Evolutionary conservation across 2,797 vertebrate species (phyloP), one percentile per base, ranked within the genome.

Genomic region (Harpagifer antarcticus): DNA sequence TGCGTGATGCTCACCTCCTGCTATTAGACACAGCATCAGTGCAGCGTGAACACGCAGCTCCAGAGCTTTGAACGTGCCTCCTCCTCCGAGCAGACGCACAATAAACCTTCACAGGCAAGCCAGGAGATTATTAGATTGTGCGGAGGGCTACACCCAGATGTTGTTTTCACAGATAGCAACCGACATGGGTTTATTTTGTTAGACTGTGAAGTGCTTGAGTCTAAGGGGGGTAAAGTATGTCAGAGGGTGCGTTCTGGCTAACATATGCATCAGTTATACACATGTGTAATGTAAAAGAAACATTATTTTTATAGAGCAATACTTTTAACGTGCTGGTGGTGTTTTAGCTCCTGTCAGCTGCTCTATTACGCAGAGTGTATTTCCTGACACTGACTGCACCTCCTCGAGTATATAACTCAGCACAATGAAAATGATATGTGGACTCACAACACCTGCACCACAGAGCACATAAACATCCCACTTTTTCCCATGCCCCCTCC

Each of bases 21-120:
- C 79, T 82, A 92, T 94, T 93, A 93, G 91, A 91, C 87, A 89
- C 91, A 88, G 92, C 93, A 93, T 92, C 89, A 81, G 88, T 68
- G 84, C 89, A 80, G 89, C 90, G 69, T 91, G 88, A 88, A 84
- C 68, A 72, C 43, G n/a, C 42, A 20, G 37, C 76, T 40, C 47
- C 1, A 27, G 49, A 2, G 43, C 89, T 92, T 91, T 89, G 87
- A 91, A 88, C 68, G 0, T 0, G 20, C 65, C 33, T 27, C 53
- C 9, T 59, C 59, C 71, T 65, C 59, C 10, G 56, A 42, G 60
- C 47, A 15, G 17, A 48, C 67, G 10, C 37, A 63, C 71, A 48
- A 56, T 61, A 68, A 79, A 79, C 43, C 70, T 73, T 56, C 4
- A 60, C 77, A 63, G 47, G 77, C 42, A 9, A 54, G 78, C 9